Evolutionary conservation across 2,888 invertebrate species (phyloP).

Genomic region (Pilophorus perplexus): DNA sequence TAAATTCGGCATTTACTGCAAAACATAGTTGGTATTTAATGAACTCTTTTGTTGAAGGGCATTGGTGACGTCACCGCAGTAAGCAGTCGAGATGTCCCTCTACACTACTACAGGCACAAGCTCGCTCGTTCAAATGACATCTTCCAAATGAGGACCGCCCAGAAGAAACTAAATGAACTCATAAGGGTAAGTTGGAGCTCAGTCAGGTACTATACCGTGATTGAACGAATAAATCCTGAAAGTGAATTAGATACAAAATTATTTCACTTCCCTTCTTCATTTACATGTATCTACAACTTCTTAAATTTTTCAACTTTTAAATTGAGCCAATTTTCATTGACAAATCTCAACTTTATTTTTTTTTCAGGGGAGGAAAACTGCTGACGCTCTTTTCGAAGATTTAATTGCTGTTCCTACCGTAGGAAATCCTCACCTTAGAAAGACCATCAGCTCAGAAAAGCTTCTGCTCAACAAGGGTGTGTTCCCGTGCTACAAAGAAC

Average conservation of each 20-base stretch:
- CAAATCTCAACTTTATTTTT: too few species aligned
- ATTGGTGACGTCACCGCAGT: neutral
- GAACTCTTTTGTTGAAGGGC: too few species aligned
- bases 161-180: conserved; percentile 7
- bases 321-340: neutral
- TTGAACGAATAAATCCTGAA: neutral
- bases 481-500: conserved; percentile 42
- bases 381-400: conserved; percentile 28
- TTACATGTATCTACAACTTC: too few species aligned
- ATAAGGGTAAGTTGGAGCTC: conserved; percentile 1
- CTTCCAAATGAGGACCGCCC: neutral
- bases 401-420: conserved; percentile 12
- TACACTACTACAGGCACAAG: conserved; percentile 13
- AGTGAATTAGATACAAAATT: neutral
- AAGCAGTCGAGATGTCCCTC: conserved; percentile 24
- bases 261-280: too few species aligned
- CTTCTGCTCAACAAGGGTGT: conserved; percentile 20
- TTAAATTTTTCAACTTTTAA: neutral
- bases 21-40: too few species aligned
- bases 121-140: neutral
- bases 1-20: too few species aligned
- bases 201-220: neutral
- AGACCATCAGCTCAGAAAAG: conserved; percentile 5
- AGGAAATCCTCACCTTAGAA: neutral
- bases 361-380: conserved; percentile 36